Evolutionary conservation across 2,888 invertebrate genomes (phyloP), one percentile per base, ranked within the genome.

Genomic region (Monoplex corrugatus): DNA sequence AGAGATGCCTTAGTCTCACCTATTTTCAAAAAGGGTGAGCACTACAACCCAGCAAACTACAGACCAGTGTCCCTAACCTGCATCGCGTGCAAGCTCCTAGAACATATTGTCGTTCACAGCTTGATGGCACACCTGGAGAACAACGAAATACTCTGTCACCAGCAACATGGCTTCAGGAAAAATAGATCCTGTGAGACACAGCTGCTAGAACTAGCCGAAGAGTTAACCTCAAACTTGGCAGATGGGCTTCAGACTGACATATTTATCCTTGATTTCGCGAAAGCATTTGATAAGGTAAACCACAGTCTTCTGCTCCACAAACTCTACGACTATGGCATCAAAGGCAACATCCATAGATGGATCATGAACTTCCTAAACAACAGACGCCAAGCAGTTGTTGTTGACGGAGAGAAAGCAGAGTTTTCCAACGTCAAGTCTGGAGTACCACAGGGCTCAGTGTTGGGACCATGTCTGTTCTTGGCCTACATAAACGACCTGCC

Each of bases 361-460:
- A 85, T 85, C 38, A 32, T 6, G 32, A 57, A 32, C 57, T 85
- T 50, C 38, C 57, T 85, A 13, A 6, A n/a, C 19, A 57, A 85
- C 57, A 45, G 85, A 16, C 6, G 57, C 45, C 85, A 57, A 57
- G 85, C 85, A 16, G 86, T 86, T 38, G 45, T 85, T n/a, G 45
- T 85, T 10, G 38, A 57, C 23, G 85, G 85, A 57, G 35, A n/a
- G 23, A 57, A 32, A 50, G 38, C 85, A 40, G 35, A 45, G 1
- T 85, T 50, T 38, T 8, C 43, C 10, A 45, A n/a, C 38, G 38
- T 85, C 19, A 57, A 57, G 57, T 85, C 85, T 35, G 85, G 57
- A 45, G 85, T 85, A n/a, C 85, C 85, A 35, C 85, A 85, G 57
- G 85, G 85, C 35, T 85, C 85, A n/a, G 45, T 85, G 6, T 43